These are phyloP conservation scores for Listronotus bonariensis DNA, from an alignment of 1,140 invertebrate species.

Conservation along the genomic window DNA sequence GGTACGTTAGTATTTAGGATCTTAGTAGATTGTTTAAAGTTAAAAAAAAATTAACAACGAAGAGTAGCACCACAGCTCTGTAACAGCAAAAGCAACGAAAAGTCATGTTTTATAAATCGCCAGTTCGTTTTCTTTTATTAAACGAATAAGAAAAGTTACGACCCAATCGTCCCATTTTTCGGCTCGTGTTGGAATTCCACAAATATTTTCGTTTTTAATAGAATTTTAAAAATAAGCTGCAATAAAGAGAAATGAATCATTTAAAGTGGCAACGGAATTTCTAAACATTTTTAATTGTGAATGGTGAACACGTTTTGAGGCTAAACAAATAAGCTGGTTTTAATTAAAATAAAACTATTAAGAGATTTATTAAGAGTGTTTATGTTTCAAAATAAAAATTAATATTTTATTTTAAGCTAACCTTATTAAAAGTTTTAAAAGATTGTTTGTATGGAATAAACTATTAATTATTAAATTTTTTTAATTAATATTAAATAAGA, in stretches of 20 bases:
- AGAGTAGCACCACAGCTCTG: too few relatives aligned
- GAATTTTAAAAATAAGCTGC: constrained; percentile 3
- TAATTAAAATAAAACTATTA: too few relatives aligned
- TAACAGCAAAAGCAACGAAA: too few relatives aligned
- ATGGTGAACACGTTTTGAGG: background rate
- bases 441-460: too few relatives aligned
- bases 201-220: constrained; percentile 19
- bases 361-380: background rate
- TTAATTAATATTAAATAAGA: too few relatives aligned
- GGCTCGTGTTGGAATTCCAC: constrained; percentile 7
- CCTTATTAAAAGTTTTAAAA: too few relatives aligned
- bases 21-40: too few relatives aligned
- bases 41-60: too few relatives aligned
- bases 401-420: too few relatives aligned
- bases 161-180: background rate
- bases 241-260: constrained; percentile 19
- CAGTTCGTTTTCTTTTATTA: background rate
- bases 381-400: background rate
- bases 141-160: background rate
- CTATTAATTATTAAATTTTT: too few relatives aligned
- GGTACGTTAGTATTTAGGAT: too few relatives aligned
- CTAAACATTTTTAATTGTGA: constrained; percentile 14
- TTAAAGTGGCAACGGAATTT: constrained; percentile 12
- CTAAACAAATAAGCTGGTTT: background rate
- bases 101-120: too few relatives aligned